Conservation (phyloP, 2,888 invertebrate genomes). For the Thereva nobilitata region DNA sequence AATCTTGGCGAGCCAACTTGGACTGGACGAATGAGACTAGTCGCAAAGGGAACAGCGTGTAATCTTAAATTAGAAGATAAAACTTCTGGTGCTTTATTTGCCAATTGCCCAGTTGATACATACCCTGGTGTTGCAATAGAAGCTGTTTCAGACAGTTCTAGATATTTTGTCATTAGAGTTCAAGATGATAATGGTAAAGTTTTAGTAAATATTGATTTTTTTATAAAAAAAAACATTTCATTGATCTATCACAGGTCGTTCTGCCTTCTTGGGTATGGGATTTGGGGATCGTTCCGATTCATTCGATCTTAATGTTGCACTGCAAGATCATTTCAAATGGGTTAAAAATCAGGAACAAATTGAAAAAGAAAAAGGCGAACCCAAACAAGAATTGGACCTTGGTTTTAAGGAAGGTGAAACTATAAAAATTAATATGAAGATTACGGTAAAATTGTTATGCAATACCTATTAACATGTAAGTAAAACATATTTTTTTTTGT, state of each 20-base stretch:
- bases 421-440: slow-evolving; percentile 98
- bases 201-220: background rate
- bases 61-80: slow-evolving; percentile 96
- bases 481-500: slow-evolving; percentile 42
- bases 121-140: slow-evolving; percentile 96
- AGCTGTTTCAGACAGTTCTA: slow-evolving; percentile 94
- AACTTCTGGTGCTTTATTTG: slow-evolving; percentile 89
- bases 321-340: slow-evolving; percentile 98
- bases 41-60: slow-evolving; percentile 84
- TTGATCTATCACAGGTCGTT: slow-evolving; percentile 63
- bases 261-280: slow-evolving; percentile 95
- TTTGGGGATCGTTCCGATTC: slow-evolving; percentile 98
- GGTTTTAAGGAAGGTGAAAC: slow-evolving; percentile 99
- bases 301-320: slow-evolving; percentile 96
- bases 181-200: slow-evolving; percentile 86
- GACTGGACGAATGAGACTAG: slow-evolving; percentile 94
- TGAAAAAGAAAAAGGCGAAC: slow-evolving; percentile 77
- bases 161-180: slow-evolving; percentile 95
- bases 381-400: slow-evolving; percentile 83
- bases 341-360: slow-evolving; percentile 80
- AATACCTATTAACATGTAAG: slow-evolving; percentile 10
- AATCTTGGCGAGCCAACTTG: slow-evolving; percentile 97
- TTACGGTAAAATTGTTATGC: slow-evolving; percentile 69
- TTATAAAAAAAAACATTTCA: slow-evolving; percentile 14
- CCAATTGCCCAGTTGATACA: slow-evolving; percentile 93